Evolutionary conservation across 2,113 vertebrate genomes (phyloP).

Genomic region (Cheirogaleus medius): DNA sequence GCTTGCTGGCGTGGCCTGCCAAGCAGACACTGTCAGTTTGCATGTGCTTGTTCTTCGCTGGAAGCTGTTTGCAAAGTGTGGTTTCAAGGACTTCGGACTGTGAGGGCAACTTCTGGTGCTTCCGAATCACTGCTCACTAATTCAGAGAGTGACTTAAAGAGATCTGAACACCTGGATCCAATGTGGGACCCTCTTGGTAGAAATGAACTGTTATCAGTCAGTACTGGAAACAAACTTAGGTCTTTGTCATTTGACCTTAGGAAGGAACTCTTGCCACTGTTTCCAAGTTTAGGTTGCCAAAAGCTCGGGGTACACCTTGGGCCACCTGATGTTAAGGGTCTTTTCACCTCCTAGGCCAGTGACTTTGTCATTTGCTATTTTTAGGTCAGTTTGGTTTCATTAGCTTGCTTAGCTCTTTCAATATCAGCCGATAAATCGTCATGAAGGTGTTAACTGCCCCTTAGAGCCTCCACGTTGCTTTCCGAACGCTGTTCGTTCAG

Average conservation of each 20-base stretch:
- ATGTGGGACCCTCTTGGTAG: background rate
- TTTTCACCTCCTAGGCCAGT: background rate
- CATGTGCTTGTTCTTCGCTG: background rate
- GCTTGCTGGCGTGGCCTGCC: background rate
- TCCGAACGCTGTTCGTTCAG: slow-evolving; percentile 11
- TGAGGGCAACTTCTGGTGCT: background rate
- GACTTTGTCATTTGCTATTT: background rate
- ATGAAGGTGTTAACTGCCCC: slow-evolving; percentile 33
- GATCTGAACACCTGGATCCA: background rate
- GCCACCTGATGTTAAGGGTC: background rate
- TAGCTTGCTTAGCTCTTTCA: background rate
- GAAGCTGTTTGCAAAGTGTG: background rate
- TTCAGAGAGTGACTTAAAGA: background rate
- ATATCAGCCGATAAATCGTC: background rate
- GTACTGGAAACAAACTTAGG: background rate
- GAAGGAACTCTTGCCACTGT: background rate
- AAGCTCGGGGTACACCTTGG: background rate
- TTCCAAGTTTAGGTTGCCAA: background rate
- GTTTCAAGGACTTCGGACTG: background rate
- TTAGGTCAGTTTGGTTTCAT: slow-evolving; percentile 31
- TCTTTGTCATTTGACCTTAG: background rate
- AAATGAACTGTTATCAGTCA: background rate
- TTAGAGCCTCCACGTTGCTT: background rate
- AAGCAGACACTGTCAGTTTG: background rate
- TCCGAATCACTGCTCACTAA: background rate